Evolutionary conservation across 2,888 invertebrate species (phyloP).

Genomic region (Pollenia amentaria): DNA sequence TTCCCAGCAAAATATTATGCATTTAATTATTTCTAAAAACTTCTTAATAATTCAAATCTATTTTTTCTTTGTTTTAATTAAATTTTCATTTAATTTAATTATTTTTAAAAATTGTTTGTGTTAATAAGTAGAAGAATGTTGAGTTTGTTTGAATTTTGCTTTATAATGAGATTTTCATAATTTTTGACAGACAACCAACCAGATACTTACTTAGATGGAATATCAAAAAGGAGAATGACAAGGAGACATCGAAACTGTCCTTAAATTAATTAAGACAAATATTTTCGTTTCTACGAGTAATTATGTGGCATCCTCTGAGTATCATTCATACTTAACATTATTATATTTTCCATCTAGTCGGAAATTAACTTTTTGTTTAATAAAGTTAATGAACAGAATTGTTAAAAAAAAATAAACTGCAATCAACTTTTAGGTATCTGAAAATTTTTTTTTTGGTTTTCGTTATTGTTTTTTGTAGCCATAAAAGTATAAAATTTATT

Average conservation of each 20-base stretch:
- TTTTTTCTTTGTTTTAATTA: slow-evolving; percentile 25
- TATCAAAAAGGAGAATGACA: background rate
- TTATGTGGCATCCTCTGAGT: background rate
- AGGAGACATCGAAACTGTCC: background rate
- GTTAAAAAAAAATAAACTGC: slow-evolving; percentile 1
- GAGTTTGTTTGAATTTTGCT: slow-evolving; percentile 25
- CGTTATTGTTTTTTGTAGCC: background rate
- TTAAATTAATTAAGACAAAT: slow-evolving; percentile 40
- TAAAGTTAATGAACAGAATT: slow-evolving; percentile 35
- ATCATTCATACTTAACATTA: background rate
- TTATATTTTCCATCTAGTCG: background rate
- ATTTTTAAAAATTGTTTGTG: slow-evolving; percentile 1
- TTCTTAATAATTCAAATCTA: background rate
- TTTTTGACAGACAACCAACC: background rate
- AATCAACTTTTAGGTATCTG: background rate
- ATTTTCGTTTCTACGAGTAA: background rate
- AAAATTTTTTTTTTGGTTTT: background rate
- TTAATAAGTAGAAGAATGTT: slow-evolving; percentile 35
- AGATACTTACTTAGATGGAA: background rate
- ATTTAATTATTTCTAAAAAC: background rate
- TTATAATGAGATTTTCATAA: slow-evolving; percentile 18
- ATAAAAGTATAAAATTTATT: slow-evolving; percentile 8
- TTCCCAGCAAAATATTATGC: no score
- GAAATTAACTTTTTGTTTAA: slow-evolving; percentile 17
- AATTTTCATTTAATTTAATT: slow-evolving; percentile 39